Base-by-base conservation (phyloP, 2,113 vertebrate species). In the Chaetodon trifascialis region DNA sequence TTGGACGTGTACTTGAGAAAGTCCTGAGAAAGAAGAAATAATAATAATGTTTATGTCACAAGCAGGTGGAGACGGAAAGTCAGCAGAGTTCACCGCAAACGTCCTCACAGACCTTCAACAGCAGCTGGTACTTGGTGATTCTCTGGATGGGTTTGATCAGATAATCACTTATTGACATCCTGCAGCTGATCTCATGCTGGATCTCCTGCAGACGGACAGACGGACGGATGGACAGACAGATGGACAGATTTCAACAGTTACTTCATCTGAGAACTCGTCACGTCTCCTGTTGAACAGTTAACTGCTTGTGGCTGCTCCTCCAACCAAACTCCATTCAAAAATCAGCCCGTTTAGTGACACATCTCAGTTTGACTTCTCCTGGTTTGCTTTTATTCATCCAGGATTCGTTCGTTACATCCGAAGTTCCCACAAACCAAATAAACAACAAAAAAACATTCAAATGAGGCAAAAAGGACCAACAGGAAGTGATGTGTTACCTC, bases 141-240 rank as follows among this genome's bases (percentile, higher is more conserved):
- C 98, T 97, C 93, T 99, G 98, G 90, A 99, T 97, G 44, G 98
- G 98, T 94, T 99, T 99, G 91, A 99, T 99, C 51, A 99, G 95
- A 87, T 98, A 99, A 89, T 99, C 98, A 21, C 96, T 98, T 83
- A 99, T 96, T 2, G 97, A 97, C 93, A 99, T 95, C 78, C 98
- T 96, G 62, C 97, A 97, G 94, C 94, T 98, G 93, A 99, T 96
- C 92, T 99, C 98, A 75, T 97, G 97, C 83, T 99, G 98, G 74
- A 99, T 92, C 83, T 99, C 97, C 98, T 99, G 88, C 82, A 87
- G 23, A 92, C 84, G 52, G 7, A 59, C 51, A 73, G 23, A 11
- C 40, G 70, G 69, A 15, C 2, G 42, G 55, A 30, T 3, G 3
- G 30, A 30, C 30, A 30, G 30, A 30, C 30, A 73, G 23, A 11